These are phyloP conservation scores for Falco cherrug DNA, from an alignment of 2,797 vertebrate genomes.

Conservation along the genomic window DNA sequence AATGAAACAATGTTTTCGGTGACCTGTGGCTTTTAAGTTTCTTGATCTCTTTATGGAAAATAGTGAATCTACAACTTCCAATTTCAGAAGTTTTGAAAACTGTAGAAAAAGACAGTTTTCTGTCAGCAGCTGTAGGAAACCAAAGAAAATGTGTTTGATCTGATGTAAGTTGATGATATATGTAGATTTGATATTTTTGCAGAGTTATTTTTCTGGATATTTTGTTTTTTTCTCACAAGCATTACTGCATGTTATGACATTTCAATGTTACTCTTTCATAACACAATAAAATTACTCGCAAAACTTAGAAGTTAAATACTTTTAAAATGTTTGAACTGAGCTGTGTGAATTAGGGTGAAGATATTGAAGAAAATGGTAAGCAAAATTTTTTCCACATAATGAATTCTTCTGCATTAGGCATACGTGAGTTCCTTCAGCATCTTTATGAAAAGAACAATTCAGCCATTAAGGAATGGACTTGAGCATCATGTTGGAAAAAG, in stretches of 20 bases:
- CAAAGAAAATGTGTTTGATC: neutral
- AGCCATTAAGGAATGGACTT: neutral
- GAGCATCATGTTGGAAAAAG: neutral
- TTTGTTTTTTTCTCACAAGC: neutral
- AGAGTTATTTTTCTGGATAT: neutral
- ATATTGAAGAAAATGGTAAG: neutral
- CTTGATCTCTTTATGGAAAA: neutral
- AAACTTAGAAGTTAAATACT: neutral
- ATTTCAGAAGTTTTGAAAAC: neutral
- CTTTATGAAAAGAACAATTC: slow-evolving; percentile 11
- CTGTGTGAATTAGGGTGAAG: neutral
- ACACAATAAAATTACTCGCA: neutral
- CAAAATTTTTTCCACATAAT: neutral
- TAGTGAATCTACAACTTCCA: neutral
- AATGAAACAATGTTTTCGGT: neutral
- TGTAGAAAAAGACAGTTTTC: neutral
- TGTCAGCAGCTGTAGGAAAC: neutral
- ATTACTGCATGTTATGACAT: neutral
- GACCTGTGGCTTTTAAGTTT: neutral
- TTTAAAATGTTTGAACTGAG: neutral
- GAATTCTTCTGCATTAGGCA: neutral
- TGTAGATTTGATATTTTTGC: neutral
- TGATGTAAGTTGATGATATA: neutral
- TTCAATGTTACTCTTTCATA: neutral
- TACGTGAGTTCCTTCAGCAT: neutral